Conservation (phyloP, 2,888 invertebrate genomes). For the Eristalinus aeneus region DNA sequence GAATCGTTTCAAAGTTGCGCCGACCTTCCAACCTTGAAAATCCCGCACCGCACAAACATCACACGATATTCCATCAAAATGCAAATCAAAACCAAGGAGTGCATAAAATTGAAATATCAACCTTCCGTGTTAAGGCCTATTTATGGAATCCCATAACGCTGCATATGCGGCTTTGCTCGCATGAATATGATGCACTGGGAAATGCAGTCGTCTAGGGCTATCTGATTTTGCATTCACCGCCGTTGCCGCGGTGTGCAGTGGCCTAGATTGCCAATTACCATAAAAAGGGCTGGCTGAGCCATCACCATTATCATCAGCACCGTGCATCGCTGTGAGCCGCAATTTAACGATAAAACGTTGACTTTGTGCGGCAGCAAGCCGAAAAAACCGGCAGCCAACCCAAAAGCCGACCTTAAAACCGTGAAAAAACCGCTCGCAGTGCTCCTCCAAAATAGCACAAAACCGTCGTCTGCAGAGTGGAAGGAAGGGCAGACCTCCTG, state of each 20-base stretch:
- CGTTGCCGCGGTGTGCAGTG: background rate
- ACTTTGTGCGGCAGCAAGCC: conserved; percentile 8
- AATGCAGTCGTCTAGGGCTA: background rate
- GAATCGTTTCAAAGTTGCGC: background rate
- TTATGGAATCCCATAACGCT: background rate
- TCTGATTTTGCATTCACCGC: conserved; percentile 17
- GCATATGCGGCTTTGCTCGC: background rate
- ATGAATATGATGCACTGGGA: background rate
- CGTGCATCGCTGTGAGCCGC: conserved; percentile 32
- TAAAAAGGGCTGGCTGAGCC: background rate
- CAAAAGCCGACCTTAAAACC: conserved; percentile 49
- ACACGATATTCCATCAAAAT: background rate
- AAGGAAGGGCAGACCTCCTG: background rate
- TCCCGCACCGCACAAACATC: background rate
- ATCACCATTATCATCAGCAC: conserved; percentile 4
- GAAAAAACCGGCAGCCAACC: background rate
- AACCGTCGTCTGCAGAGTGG: background rate
- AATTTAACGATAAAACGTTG: conserved; percentile 50
- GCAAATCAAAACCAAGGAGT: background rate
- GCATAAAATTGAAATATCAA: background rate
- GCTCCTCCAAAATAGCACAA: background rate
- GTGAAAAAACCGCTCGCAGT: conserved; percentile 8
- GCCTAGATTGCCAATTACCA: conserved; percentile 40
- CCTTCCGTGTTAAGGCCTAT: background rate
- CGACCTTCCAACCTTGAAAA: background rate